Evolutionary conservation across 2,113 vertebrate species (phyloP).

Genomic region (Sapayoa aenigma): DNA sequence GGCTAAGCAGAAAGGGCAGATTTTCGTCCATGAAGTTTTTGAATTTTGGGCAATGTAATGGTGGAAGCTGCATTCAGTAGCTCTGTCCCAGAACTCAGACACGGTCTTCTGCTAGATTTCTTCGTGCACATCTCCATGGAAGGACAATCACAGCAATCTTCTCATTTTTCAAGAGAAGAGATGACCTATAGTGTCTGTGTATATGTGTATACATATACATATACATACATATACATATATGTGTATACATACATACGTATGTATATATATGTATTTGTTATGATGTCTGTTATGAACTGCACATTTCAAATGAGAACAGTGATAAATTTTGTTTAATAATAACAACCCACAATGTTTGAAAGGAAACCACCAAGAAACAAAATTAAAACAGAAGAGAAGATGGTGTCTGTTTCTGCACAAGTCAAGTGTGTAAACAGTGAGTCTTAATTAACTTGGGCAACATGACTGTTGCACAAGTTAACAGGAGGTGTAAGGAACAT

Average conservation of each 20-base stretch:
- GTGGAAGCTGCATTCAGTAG: neutral
- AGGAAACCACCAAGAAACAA: neutral
- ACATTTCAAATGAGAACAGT: neutral
- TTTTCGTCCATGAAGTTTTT: neutral
- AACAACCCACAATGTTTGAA: neutral
- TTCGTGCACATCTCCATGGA: neutral
- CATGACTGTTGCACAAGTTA: neutral
- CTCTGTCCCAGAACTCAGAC: neutral
- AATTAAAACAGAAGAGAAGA: neutral
- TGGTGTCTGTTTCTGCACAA: neutral
- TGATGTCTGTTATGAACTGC: accelerated
- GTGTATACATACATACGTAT: too few relatives aligned
- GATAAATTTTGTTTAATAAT: neutral
- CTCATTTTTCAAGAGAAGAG: neutral
- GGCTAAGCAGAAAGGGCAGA: neutral
- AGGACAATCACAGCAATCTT: neutral
- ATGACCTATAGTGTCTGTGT: neutral
- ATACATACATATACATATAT: too few relatives aligned
- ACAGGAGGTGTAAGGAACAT: neutral
- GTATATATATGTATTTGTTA: neutral
- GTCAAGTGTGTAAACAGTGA: neutral
- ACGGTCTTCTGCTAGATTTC: neutral
- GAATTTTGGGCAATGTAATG: neutral
- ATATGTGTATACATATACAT: too few relatives aligned
- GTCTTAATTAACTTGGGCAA: constrained; percentile 10